Evolutionary conservation across 1,140 invertebrate genomes (phyloP), one percentile per base, ranked within the genome.

Genomic region (Cheumatopsyche charites): DNA sequence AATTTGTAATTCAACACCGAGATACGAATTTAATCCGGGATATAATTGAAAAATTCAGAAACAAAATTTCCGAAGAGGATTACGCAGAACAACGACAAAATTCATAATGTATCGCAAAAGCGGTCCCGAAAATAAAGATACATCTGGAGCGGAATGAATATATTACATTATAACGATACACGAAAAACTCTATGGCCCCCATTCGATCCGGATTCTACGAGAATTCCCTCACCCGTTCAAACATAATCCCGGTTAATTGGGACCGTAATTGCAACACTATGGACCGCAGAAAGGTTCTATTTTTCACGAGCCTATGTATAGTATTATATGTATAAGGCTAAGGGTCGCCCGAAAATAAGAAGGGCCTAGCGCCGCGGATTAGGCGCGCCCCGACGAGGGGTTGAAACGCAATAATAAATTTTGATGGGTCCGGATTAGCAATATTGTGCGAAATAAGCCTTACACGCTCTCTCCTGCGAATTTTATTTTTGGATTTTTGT

Each of bases 171-270:
- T 36, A 55, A 17, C 52, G 12, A 17, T 9, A 15, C 4, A 7
- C 12, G 21, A n/a, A 15, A 21, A 13, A 25, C 58, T 21, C 17
- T 7, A 13, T 21, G 58, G n/a, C 29, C 29, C 29, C 3, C 9
- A 4, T 36, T 36, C 29, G 29, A 36, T 36, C 29, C 9, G 9
- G 29, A 9, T 36, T 36, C 29, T 58, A 29, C 67, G 17, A 17
- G 63, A 42, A 45, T 66, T 49, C 23, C 45, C 45, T 55, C 5
- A 43, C 19, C 36, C n/a, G 55, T 61, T 62, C 68, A 13, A 11
- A 70, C 68, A 62, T 62, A 70, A 70, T 70, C 68, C 68, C 45
- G 23, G 68, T 70, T 70, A 70, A 70, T 70, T 70, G 58, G 68
- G 12, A 55, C 68, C 26, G 19, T 70, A 70, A 70, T 70, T 70